Evolutionary conservation across 2,888 invertebrate genomes (phyloP).

Genomic region (Morpho deidamia): DNA sequence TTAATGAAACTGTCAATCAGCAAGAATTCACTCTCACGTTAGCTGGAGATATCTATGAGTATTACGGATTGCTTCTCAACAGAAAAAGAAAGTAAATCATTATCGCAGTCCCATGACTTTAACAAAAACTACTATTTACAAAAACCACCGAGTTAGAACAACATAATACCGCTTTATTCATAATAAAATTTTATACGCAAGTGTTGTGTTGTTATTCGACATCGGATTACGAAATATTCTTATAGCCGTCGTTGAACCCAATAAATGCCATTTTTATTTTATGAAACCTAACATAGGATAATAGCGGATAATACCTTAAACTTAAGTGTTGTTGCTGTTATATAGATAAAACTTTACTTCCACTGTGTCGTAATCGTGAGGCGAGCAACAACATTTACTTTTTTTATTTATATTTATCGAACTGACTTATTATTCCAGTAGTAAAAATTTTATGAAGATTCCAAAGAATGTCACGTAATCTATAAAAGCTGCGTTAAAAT

Average conservation of each 20-base stretch:
- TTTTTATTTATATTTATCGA: slow-evolving; percentile 8
- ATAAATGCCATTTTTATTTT: slow-evolving; percentile 3
- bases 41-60: too few relatives aligned
- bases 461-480: slow-evolving; percentile 11
- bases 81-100: too few relatives aligned
- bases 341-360: neutral
- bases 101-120: too few relatives aligned
- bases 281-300: neutral
- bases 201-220: neutral
- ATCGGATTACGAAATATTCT: neutral
- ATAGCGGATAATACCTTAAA: slow-evolving; percentile 1
- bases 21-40: too few relatives aligned
- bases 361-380: slow-evolving; percentile 1
- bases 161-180: too few relatives aligned
- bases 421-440: slow-evolving; percentile 15
- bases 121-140: too few relatives aligned
- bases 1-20: too few relatives aligned
- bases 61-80: too few relatives aligned
- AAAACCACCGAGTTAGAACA: too few relatives aligned
- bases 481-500: slow-evolving; percentile 9
- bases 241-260: neutral
- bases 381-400: neutral
- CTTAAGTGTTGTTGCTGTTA: slow-evolving; percentile 1
- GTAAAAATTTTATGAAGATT: slow-evolving; percentile 21
- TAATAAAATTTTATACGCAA: neutral